Percentiles rank a stretch among this genome's conserved stretches.
Evolutionary conservation across 2,113 vertebrate genomes (phyloP).

Genomic region (Nothobranchius kuhntae): DNA sequence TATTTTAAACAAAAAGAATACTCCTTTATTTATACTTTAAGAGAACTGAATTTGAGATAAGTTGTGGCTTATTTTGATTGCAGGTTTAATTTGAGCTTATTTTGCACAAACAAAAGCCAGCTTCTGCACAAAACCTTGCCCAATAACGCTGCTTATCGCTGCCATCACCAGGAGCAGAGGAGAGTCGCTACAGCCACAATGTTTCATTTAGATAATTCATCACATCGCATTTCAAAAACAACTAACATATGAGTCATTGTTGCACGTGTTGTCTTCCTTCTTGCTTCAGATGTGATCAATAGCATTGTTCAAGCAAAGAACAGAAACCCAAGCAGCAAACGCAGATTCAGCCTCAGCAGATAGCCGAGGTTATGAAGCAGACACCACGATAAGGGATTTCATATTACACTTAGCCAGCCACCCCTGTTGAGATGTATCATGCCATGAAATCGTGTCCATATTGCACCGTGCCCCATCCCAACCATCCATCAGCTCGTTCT

Average conservation of each 20-base stretch:
- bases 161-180: slow-evolving; percentile 44
- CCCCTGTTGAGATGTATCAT: slow-evolving; percentile 77
- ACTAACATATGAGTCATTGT: slow-evolving; percentile 44
- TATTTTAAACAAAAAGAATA: slow-evolving; percentile 62
- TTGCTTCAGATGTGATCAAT: slow-evolving; percentile 59
- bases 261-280: slow-evolving; percentile 39
- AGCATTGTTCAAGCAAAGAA: slow-evolving; percentile 56
- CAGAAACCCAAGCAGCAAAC: slow-evolving; percentile 61
- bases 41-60: slow-evolving; percentile 36
- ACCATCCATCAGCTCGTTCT: slow-evolving; percentile 73
- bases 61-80: slow-evolving; percentile 51
- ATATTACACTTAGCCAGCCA: slow-evolving; percentile 79
- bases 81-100: slow-evolving; percentile 54
- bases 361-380: slow-evolving; percentile 73
- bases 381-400: slow-evolving; percentile 77
- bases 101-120: slow-evolving; percentile 43
- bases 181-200: slow-evolving; percentile 45
- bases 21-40: slow-evolving; percentile 37
- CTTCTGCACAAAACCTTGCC: slow-evolving; percentile 19
- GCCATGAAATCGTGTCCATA: slow-evolving; percentile 81
- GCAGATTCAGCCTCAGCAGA: slow-evolving; percentile 63
- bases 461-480: slow-evolving; percentile 75
- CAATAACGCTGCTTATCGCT: slow-evolving; percentile 52
- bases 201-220: slow-evolving; percentile 69
- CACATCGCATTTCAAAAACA: slow-evolving; percentile 67